These are phyloP conservation scores for Sebastes aleutianus DNA, from an alignment of 2,797 vertebrate genomes.

Conservation along the genomic window DNA sequence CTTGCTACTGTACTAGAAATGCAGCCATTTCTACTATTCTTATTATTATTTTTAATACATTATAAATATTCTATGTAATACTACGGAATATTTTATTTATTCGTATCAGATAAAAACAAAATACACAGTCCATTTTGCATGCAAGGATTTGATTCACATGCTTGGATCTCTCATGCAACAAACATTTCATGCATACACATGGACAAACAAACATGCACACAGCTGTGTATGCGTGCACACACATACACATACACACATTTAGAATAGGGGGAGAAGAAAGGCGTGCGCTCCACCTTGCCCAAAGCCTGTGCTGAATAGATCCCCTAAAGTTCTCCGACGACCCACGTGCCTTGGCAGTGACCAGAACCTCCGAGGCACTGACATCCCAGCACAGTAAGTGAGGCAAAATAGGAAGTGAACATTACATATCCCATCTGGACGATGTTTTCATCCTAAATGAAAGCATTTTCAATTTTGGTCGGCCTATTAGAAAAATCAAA, in stretches of 20 bases:
- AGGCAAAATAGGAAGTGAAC: slow-evolving; percentile 86
- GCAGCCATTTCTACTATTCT: background rate
- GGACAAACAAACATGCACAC: slow-evolving; percentile 39
- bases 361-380: slow-evolving; percentile 97
- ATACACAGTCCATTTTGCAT: slow-evolving; percentile 27
- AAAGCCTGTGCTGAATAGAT: slow-evolving; percentile 95
- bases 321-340: slow-evolving; percentile 96
- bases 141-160: slow-evolving; percentile 56
- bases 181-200: slow-evolving; percentile 34
- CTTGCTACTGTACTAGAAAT: slow-evolving; percentile 8
- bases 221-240: background rate
- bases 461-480: background rate
- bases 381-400: slow-evolving; percentile 80
- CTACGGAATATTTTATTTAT: background rate
- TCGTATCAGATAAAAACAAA: background rate
- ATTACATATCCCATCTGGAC: slow-evolving; percentile 52
- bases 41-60: background rate
- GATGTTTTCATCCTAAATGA: slow-evolving; percentile 39
- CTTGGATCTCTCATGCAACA: slow-evolving; percentile 54
- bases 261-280: slow-evolving; percentile 69
- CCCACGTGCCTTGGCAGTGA: slow-evolving; percentile 94
- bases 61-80: background rate
- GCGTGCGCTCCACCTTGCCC: slow-evolving; percentile 93
- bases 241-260: slow-evolving; percentile 27
- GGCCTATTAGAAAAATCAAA: background rate